phyloP scores from a whole-genome alignment of 2,888 invertebrate genomes.

The Diplolepis rosae region DNA sequence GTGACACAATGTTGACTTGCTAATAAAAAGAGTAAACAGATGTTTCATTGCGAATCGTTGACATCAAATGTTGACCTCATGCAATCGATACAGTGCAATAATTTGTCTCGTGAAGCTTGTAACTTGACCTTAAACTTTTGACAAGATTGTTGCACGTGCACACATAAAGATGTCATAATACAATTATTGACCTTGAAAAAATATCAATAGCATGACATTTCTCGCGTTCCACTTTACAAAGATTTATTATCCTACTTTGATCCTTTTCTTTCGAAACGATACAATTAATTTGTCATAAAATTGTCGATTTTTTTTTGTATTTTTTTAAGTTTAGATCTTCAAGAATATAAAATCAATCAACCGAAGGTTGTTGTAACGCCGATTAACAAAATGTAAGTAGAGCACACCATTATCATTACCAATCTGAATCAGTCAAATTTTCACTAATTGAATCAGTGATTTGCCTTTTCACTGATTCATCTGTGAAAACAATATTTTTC shows the following conservation, averaged over 20 bases:
- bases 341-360: no score
- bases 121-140: conserved; percentile 21
- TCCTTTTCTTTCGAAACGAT: not conserved
- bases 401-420: no score
- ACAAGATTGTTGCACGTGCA: conserved; percentile 5
- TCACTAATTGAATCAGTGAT: no score
- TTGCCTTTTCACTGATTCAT: no score
- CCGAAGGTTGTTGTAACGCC: no score
- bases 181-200: conserved; percentile 9
- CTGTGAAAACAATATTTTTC: no score
- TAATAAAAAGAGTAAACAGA: conserved; percentile 6
- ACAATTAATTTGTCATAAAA: no score
- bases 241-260: conserved; percentile 3
- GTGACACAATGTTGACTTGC: conserved; percentile 9
- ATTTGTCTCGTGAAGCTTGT: conserved; percentile 11
- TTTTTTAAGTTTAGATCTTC: no score
- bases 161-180: conserved; percentile 24
- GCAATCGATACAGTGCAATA: conserved; percentile 11
- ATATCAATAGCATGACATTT: conserved; percentile 2
- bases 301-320: no score
- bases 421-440: no score
- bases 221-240: conserved; percentile 2
- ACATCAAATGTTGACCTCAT: conserved; percentile 29
- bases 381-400: no score
- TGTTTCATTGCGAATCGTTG: conserved; percentile 7